Conservation (phyloP, 1,140 invertebrate genomes). For the Caenorhabditis remanei region DNA sequence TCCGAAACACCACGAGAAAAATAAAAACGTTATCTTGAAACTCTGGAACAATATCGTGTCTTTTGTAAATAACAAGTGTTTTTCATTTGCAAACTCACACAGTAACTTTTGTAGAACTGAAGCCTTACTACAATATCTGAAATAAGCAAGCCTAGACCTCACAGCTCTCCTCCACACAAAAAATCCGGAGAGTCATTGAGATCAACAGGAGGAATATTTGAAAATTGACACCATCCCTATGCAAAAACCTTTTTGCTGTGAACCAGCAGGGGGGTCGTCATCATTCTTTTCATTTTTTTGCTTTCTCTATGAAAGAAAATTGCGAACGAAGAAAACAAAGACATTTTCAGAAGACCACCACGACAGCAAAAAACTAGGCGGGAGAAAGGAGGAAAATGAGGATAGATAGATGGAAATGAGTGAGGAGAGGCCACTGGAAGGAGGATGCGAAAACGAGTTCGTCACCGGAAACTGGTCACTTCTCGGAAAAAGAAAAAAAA, state of each 20-base stretch:
- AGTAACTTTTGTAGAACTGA: too few species aligned
- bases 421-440: not conserved
- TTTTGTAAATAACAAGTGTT: too few species aligned
- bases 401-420: conserved; percentile 27
- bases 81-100: too few species aligned
- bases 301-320: not conserved
- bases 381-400: conserved; percentile 39
- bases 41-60: too few species aligned
- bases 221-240: not conserved
- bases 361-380: not conserved
- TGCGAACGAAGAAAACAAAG: not conserved
- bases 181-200: too few species aligned
- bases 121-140: too few species aligned
- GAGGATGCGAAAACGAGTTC: conserved; percentile 6
- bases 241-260: not conserved
- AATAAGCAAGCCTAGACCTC: too few species aligned
- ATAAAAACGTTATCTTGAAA: too few species aligned
- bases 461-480: conserved; percentile 52
- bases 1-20: too few species aligned
- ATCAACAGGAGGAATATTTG: not conserved
- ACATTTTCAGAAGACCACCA: conserved; percentile 36
- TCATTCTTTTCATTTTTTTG: not conserved
- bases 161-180: too few species aligned
- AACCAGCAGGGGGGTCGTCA: not conserved
- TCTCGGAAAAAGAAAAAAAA: not conserved